Base-by-base conservation (phyloP, 2,888 invertebrate species). In the Antheraea yamamai region DNA sequence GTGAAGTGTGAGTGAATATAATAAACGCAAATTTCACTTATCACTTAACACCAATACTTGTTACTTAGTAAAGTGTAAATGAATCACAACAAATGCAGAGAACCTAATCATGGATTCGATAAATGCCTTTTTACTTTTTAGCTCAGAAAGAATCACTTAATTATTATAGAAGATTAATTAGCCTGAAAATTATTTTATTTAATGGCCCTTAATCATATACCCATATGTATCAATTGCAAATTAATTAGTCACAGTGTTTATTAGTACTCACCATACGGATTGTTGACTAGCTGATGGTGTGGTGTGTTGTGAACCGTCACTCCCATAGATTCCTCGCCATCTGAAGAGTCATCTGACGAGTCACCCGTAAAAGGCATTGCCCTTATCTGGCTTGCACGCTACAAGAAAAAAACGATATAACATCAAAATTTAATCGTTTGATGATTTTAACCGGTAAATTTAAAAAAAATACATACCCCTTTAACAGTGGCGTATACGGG, bases 401-500 rank as follows among this genome's bases (percentile, higher is more conserved):
- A 90, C 0, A 77, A 80, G 12, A 75, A 76, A 55, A 47, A 74
- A 35, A 64, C 71, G 14, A 23, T 14, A 14, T 16, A 66, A 14
- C 14, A 4, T 18, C 23, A 61, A 61, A 12, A 47, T 39, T 39
- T 39, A 1, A 10, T 47, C 12, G 12, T 47, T 47, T 47, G 12
- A 47, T 2, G 12, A 47, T 47, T 47, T 47, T 47, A 47, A 47
- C 7, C 47, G 7, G 12, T 47, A 7, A 47, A 47, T 7, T 6
- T 2, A n/a, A 55, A 20, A 7, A 20, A 61, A 61, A 61, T n/a
- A 61, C 12, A 12, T 83, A 97, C 97, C 94, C 98, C 99, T 95
- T 99, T 99, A 66, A 99, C 98, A 73, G 98, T 98, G 74, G 99
- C 98, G 92, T 98, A 99, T 47, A 99, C 99, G 75, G 99, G 99